Percentiles rank a stretch among this genome's conserved stretches.
These are phyloP conservation scores for Pelmatolapia mariae DNA, from an alignment of 2,113 vertebrate genomes.

Conservation along the genomic window DNA sequence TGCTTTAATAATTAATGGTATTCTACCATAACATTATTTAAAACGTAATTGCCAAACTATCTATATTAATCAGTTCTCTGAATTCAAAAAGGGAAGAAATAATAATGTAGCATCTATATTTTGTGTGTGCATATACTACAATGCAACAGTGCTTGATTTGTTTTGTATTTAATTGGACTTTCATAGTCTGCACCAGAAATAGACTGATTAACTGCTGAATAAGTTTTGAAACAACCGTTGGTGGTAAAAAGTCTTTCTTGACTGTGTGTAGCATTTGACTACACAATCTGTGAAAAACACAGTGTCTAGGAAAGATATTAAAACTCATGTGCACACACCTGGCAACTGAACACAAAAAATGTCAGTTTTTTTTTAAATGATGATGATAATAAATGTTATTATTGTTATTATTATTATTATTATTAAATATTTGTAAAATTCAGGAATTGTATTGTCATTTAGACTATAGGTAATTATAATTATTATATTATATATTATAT, in stretches of 20 bases:
- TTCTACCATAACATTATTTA: not conserved
- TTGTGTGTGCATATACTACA: not conserved
- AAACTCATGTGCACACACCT: not conserved
- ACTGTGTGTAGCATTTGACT: not conserved
- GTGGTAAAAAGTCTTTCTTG: not conserved
- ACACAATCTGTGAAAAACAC: not conserved
- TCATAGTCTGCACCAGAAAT: not conserved
- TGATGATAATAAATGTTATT: not conserved
- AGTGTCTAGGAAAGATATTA: not conserved
- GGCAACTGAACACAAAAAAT: not conserved
- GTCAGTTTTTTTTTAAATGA: not conserved
- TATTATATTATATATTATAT: not conserved
- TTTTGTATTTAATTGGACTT: not conserved
- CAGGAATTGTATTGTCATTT: not conserved
- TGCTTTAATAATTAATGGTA: not conserved
- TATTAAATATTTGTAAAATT: not conserved
- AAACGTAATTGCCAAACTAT: not conserved
- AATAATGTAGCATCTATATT: not conserved
- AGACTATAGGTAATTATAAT: not conserved
- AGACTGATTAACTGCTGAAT: not conserved
- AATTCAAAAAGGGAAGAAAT: not conserved
- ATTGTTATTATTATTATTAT: rapidly evolving
- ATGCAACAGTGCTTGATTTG: not conserved
- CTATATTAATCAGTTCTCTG: not conserved
- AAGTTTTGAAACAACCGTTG: not conserved